phyloP scores from a whole-genome alignment of 2,888 invertebrate genomes.

The Phalera bucephala region DNA sequence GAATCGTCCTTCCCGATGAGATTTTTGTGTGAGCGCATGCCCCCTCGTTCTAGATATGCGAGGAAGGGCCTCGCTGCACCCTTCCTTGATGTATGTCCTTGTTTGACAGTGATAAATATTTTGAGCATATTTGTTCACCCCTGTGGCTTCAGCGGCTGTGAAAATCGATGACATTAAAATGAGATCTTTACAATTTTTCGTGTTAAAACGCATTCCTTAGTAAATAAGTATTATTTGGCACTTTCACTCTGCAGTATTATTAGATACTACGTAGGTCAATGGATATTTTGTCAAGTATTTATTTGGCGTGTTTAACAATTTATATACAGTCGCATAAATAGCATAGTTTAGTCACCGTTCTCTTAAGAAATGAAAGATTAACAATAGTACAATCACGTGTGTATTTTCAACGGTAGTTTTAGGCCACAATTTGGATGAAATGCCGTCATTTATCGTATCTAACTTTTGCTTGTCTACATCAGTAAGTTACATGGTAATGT shows the following conservation, averaged over 20 bases:
- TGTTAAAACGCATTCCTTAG: slow-evolving; percentile 25
- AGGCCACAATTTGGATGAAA: no score
- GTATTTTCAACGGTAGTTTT: no score
- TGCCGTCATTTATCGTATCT: no score
- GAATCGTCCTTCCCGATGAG: slow-evolving; percentile 4
- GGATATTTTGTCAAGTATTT: no score
- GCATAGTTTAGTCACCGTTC: not conserved
- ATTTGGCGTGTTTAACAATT: not conserved
- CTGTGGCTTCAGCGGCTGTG: slow-evolving; percentile 34
- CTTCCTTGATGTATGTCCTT: slow-evolving; percentile 5
- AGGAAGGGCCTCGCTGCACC: slow-evolving; percentile 6
- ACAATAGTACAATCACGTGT: not conserved
- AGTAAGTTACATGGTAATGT: no score
- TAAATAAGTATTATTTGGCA: slow-evolving; percentile 6
- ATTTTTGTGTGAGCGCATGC: slow-evolving; percentile 6
- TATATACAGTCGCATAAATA: not conserved
- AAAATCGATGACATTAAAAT: slow-evolving; percentile 29
- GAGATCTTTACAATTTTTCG: slow-evolving; percentile 14
- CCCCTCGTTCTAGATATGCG: slow-evolving; percentile 2
- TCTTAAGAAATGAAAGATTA: not conserved
- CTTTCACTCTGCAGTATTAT: not conserved
- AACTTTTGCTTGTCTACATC: no score
- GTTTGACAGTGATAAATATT: slow-evolving; percentile 13
- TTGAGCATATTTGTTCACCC: slow-evolving; percentile 16
- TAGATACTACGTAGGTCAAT: not conserved